These are phyloP conservation scores for Campylomormyrus tamandua DNA, from an alignment of 2,113 vertebrate genomes.

Conservation along the genomic window DNA sequence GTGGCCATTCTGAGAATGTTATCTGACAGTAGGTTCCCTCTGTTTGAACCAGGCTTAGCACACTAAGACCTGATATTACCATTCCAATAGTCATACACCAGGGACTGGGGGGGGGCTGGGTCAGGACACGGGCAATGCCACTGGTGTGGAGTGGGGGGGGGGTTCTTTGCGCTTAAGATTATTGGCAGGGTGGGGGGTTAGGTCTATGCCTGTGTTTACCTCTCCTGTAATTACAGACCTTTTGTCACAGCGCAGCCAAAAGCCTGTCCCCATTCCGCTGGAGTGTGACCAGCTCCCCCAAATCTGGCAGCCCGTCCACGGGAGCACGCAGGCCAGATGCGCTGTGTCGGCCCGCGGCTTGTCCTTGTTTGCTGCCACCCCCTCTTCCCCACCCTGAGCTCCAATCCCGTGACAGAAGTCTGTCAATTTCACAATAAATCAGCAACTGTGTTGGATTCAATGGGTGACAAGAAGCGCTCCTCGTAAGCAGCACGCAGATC, in stretches of 20 bases:
- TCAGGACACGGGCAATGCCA: background rate
- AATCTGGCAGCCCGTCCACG: constrained; percentile 38
- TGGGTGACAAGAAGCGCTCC: background rate
- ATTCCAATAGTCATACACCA: constrained; percentile 48
- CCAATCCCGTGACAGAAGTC: constrained; percentile 33
- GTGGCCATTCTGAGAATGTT: background rate
- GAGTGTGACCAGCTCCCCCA: constrained; percentile 47
- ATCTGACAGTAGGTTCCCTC: constrained; percentile 34
- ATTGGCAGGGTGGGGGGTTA: constrained; percentile 26
- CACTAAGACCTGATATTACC: constrained; percentile 41
- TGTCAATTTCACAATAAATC: background rate
- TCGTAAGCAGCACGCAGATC: background rate
- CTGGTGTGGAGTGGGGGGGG: constrained; percentile 19
- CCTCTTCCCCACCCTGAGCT: constrained; percentile 48
- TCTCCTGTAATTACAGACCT: constrained; percentile 48
- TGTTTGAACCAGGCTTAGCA: constrained; percentile 38
- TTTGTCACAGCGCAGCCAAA: constrained; percentile 51
- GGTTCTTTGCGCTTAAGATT: constrained; percentile 49
- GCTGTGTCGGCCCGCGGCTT: constrained; percentile 50
- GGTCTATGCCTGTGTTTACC: constrained; percentile 51
- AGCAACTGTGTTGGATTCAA: background rate
- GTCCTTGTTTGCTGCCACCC: constrained; percentile 42
- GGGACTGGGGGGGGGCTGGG: constrained; percentile 26
- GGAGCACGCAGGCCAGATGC: constrained; percentile 54
- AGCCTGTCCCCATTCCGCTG: constrained; percentile 52